A percentile compares a stretch with the other conserved stretches of the same genome.
Evolutionary conservation across 2,888 invertebrate genomes (phyloP).

Genomic region (Dorcus hopei): DNA sequence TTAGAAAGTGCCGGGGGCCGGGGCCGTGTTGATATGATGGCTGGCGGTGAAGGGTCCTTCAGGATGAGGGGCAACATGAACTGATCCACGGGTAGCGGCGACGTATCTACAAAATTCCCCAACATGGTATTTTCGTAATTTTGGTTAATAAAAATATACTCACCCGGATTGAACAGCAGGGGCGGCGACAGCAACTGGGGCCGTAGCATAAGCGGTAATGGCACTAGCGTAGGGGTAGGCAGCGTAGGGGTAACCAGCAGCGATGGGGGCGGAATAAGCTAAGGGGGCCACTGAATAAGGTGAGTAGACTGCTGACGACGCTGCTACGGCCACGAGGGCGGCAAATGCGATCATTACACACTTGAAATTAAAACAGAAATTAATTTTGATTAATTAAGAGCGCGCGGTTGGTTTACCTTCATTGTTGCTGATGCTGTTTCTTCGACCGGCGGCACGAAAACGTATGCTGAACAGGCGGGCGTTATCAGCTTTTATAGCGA

Average conservation of each 20-base stretch:
- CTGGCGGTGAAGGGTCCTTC: slow-evolving; percentile 46
- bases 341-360: slow-evolving; percentile 31
- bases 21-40: slow-evolving; percentile 54
- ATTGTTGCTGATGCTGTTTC: slow-evolving; percentile 8
- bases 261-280: not conserved
- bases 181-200: slow-evolving; percentile 13
- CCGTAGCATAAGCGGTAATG: slow-evolving; percentile 8
- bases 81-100: slow-evolving; percentile 55
- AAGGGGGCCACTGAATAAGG: slow-evolving; percentile 16
- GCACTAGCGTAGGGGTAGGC: too few species aligned
- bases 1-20: slow-evolving; percentile 54
- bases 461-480: not conserved
- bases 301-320: slow-evolving; percentile 23
- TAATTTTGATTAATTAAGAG: not conserved
- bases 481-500: slow-evolving; percentile 7
- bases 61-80: slow-evolving; percentile 55
- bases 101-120: slow-evolving; percentile 46
- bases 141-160: too few species aligned
- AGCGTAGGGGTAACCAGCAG: too few species aligned
- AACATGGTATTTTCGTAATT: not conserved
- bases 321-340: slow-evolving; percentile 41
- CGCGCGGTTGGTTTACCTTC: slow-evolving; percentile 1
- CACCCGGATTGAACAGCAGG: not conserved
- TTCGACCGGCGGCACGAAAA: slow-evolving; percentile 9
- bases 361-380: slow-evolving; percentile 2